Evolutionary conservation across 2,888 invertebrate genomes (phyloP), one percentile per base, ranked within the genome.

Genomic region (Eupithecia insigniata): DNA sequence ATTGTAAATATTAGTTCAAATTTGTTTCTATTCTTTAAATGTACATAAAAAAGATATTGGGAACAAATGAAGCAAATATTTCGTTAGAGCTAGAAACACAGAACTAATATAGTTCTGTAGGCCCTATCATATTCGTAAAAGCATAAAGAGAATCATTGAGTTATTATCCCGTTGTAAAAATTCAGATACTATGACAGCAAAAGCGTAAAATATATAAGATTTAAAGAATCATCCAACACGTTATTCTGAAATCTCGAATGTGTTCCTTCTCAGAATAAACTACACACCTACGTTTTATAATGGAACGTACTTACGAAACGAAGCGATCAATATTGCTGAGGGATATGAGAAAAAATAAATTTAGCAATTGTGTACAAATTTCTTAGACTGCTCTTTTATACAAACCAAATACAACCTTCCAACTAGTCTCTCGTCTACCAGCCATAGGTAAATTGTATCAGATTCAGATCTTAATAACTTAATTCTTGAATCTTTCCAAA

Each of bases 271-370:
- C 65, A 69, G 71, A 71, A 71, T 71, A 74, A 69, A 69, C 46
- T 26, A 12, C 74, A 71, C 74, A 70, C 69, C 74, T 74, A 74
- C 69, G 34, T 74, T 69, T 65, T 74, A 58, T 69, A 67, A 74
- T 67, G 71, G 60, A 67, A 28, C 62, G 34, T 43, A 70, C 39
- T 65, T 69, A 68, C 51, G 70, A 74, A 71, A 68, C 16, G 36
- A 34, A 32, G 61, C 34, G 10, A 60, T 64, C 36, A 64, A 64
- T 36, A 26, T 26, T 43, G 43, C 30, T 61, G 68, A 64, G 39
- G 16, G 62, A 32, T 61, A 32, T 61, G 62, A 12, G 22, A 62
- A 62, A 36, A 62, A 12, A n/a, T 62, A 62, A 28, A 61, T 61
- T 61, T 61, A 61, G 30, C 18, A 28, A 61, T n/a, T 61, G 14